Evolutionary conservation across 2,113 vertebrate genomes (phyloP).

Genomic region (Phaetusa simplex): DNA sequence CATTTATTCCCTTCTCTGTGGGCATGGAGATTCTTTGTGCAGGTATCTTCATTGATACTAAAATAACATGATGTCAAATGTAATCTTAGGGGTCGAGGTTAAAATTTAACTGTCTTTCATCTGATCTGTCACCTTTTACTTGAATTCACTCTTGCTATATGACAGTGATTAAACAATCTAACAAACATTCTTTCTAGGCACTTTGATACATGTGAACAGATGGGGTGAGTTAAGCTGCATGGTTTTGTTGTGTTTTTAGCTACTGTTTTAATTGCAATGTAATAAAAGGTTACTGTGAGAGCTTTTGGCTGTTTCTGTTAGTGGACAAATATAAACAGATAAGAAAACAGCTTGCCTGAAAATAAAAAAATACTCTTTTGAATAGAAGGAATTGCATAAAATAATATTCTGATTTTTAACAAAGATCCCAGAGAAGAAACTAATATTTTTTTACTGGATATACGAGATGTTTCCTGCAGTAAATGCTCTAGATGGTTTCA

Average conservation of each 20-base stretch:
- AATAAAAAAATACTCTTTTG: not conserved
- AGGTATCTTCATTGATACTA: conserved; percentile 15
- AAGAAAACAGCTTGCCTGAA: not conserved
- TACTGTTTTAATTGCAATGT: not conserved
- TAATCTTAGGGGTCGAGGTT: conserved; percentile 2
- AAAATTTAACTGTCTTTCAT: not conserved
- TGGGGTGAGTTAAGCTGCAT: not conserved
- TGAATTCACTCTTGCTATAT: not conserved
- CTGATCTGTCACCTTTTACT: not conserved
- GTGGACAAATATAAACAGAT: not conserved
- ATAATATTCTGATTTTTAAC: not conserved
- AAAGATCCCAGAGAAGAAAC: not conserved
- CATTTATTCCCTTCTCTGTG: not conserved
- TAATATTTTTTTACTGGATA: not conserved
- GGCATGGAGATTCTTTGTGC: not conserved
- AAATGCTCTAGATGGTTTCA: not conserved
- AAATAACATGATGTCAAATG: conserved; percentile 22
- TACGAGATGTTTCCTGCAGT: not conserved
- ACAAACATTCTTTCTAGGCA: not conserved
- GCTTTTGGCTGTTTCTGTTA: not conserved
- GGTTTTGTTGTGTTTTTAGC: not conserved
- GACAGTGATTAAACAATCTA: conserved; percentile 1
- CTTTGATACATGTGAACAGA: not conserved
- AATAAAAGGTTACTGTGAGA: not conserved
- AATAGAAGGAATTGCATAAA: not conserved